Evolutionary conservation across 2,797 vertebrate species (phyloP), one percentile per base, ranked within the genome.

Genomic region (Phataginus tetradactyla): DNA sequence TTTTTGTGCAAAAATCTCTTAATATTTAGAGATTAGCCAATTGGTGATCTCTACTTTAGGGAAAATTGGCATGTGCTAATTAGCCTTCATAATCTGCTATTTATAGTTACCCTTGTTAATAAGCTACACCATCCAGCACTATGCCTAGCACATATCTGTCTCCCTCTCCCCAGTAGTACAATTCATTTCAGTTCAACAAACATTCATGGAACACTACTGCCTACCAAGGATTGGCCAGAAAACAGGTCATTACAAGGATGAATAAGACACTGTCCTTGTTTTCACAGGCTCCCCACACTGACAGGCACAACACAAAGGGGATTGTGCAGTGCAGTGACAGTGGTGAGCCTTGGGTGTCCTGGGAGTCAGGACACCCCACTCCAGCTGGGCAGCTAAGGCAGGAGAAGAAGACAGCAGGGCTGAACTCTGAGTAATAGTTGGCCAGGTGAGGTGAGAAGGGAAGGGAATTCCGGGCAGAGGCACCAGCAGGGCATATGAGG

Each of bases 1-100:
- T 51, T 45, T 95, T 77, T 63, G 75, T 25, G 49, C 29, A 92
- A 89, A 91, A 96, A 63, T 59, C 39, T 83, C 57, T 63, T 63
- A 64, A 45, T 51, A 37, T 68, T 81, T 74, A 25, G 11, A 77
- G 51, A 81, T 25, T 59, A 81, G 42, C 61, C 27, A 59, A 64
- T 37, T 7, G 7, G 42, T 39, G 63, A 32, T 45, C 37, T 79
- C 68, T 64, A 49, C 92, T 64, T 21, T 18, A 64, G 7, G 27
- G 20, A 9, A 25, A 21, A 42, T 7, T 29, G 37, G 32, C n/a
- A 5, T 5, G 4, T 18, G 1, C 3, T 66, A 57, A 49, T 32
- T 71, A n/a, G 21, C 29, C 10, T 89, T 63, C 9, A 25, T 5
- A 1, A 55, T 8, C 17, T 77, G 13, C 51, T 86, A 53, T 81